Conservation (phyloP, 2,888 invertebrate species). For the Agonopterix subpropinquella region DNA sequence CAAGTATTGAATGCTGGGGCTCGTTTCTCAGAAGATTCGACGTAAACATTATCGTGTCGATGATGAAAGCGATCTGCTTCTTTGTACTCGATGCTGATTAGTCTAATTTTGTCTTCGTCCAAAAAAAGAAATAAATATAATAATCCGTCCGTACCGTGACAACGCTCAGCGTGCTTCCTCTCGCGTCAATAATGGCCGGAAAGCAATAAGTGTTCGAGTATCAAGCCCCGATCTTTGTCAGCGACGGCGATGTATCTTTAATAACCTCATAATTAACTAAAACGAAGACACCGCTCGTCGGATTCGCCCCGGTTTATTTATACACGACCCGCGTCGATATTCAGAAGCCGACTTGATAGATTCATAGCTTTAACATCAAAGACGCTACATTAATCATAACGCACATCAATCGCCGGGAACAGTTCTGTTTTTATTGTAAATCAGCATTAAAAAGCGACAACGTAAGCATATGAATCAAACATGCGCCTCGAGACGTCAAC, state of each 20-base stretch:
- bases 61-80: slow-evolving; percentile 74
- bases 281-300: slow-evolving; percentile 54
- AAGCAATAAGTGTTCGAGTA: slow-evolving; percentile 19
- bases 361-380: slow-evolving; percentile 74
- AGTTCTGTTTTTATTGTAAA: slow-evolving; percentile 73
- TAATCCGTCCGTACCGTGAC: slow-evolving; percentile 63
- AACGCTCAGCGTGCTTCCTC: slow-evolving; percentile 41
- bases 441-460: slow-evolving; percentile 74
- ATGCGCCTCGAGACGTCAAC: slow-evolving; percentile 66
- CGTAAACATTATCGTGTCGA: slow-evolving; percentile 73
- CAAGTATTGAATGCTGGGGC: slow-evolving; percentile 72
- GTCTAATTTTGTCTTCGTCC: slow-evolving; percentile 57
- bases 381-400: slow-evolving; percentile 72
- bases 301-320: slow-evolving; percentile 65
- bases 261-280: slow-evolving; percentile 70
- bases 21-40: slow-evolving; percentile 63
- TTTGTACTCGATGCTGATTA: slow-evolving; percentile 72
- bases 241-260: slow-evolving; percentile 49
- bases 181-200: slow-evolving; percentile 38
- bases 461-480: slow-evolving; percentile 68
- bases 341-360: slow-evolving; percentile 71
- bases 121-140: slow-evolving; percentile 32
- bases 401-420: slow-evolving; percentile 72
- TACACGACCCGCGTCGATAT: slow-evolving; percentile 66
- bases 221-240: slow-evolving; percentile 7